Evolutionary conservation across 2,888 invertebrate species (phyloP).

Genomic region (Hyposoter dolosus): DNA sequence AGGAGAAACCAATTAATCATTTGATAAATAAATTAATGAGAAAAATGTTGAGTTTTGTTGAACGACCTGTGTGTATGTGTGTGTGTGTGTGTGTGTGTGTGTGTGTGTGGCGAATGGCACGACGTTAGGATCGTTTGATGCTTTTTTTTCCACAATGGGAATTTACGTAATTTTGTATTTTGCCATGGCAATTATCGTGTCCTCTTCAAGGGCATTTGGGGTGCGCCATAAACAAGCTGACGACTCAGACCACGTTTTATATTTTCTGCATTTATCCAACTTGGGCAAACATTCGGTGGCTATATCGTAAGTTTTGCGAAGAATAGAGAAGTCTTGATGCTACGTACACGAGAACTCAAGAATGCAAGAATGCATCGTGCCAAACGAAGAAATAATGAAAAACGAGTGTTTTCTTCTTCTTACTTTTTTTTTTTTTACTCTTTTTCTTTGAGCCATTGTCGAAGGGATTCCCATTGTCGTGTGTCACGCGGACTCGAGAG

Average conservation of each 20-base stretch:
- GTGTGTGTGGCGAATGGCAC: background rate
- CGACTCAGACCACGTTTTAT: background rate
- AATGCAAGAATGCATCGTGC: slow-evolving; percentile 23
- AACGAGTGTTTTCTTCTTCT: slow-evolving; percentile 27
- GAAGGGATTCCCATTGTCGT: slow-evolving; percentile 44
- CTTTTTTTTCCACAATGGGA: slow-evolving; percentile 3
- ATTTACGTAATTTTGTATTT: slow-evolving; percentile 34
- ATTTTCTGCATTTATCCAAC: slow-evolving; percentile 33
- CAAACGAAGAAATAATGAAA: slow-evolving; percentile 9
- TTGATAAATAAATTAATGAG: slow-evolving; percentile 13
- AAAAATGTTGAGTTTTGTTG: background rate
- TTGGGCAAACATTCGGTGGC: slow-evolving; percentile 38
- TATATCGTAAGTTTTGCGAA: background rate
- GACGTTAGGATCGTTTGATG: slow-evolving; percentile 5
- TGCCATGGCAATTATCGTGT: slow-evolving; percentile 42
- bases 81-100: too few species aligned
- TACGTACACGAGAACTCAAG: slow-evolving; percentile 3
- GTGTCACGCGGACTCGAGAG: slow-evolving; percentile 1
- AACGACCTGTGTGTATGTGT: too few species aligned
- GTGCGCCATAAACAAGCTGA: slow-evolving; percentile 27
- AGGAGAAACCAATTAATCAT: slow-evolving; percentile 21
- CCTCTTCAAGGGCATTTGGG: slow-evolving; percentile 30
- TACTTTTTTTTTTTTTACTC: background rate
- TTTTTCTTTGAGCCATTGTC: slow-evolving; percentile 54
- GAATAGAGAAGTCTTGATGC: slow-evolving; percentile 2